These are phyloP conservation scores for Falco columbarius DNA, from an alignment of 2,797 vertebrate species.

Conservation along the genomic window DNA sequence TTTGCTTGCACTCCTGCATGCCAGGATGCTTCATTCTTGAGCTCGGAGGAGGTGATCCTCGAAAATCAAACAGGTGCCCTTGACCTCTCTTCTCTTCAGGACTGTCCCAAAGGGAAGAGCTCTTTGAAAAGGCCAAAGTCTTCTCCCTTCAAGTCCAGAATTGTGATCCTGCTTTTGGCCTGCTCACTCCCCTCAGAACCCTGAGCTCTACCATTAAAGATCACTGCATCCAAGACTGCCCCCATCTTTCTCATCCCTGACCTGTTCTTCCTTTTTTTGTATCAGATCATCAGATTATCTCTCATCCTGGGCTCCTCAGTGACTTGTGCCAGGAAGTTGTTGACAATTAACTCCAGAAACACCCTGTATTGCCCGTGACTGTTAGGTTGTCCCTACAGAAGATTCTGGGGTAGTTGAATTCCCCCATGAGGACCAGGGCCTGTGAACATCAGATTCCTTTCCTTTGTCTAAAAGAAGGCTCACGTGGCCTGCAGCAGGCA, in stretches of 20 bases:
- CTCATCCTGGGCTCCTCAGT: background rate
- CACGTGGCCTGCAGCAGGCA: background rate
- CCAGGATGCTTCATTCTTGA: background rate
- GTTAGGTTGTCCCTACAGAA: background rate
- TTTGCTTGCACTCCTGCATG: background rate
- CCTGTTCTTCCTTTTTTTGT: background rate
- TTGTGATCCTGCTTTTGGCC: background rate
- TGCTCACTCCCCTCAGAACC: background rate
- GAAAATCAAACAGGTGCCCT: background rate
- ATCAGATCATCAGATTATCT: background rate
- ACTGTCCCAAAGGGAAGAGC: background rate
- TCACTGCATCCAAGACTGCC: background rate
- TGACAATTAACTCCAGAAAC: rapidly evolving
- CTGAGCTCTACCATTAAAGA: background rate
- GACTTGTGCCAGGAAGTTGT: background rate
- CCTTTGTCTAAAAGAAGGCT: background rate
- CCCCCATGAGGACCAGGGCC: background rate
- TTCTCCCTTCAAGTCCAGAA: background rate
- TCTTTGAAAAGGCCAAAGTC: background rate
- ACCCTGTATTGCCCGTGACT: background rate
- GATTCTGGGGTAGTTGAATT: background rate
- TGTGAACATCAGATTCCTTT: background rate
- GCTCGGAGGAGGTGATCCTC: background rate
- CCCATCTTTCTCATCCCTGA: background rate
- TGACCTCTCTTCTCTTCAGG: background rate